Base-by-base conservation (phyloP, 2,888 invertebrate species). In the Sinelater perroti region DNA sequence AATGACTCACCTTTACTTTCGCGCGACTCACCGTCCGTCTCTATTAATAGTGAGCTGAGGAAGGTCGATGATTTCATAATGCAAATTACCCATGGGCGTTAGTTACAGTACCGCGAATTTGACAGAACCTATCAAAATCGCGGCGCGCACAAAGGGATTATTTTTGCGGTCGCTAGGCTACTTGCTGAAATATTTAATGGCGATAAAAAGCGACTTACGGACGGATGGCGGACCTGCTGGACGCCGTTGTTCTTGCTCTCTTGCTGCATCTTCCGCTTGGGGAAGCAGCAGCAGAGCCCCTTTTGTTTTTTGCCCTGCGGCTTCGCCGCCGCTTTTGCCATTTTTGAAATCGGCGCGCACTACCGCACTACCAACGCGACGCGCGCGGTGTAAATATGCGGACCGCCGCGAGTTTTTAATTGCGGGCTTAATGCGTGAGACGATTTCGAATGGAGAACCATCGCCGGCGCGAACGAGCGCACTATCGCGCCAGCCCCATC, bases 201-300 rank as follows among this genome's bases (percentile, higher is more conserved):
- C n/a, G n/a, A n/a, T n/a, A n/a, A n/a, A n/a, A n/a, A n/a, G n/a
- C n/a, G n/a, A n/a, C 40, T 44, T 44, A 44, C 44, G 4, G 28
- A 30, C 14, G 2, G 2, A 7, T n/a, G 44, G 10, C 16, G 28
- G 5, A 6, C 10, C 18, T 21, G 21, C 13, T 21, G 24, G 13
- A 10, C 24, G 26, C 24, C 14, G 16, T 14, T 40, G 11, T 8
- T 17, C 10, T 16, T 24, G 20, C n/a, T 53, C 18, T 51, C 54
- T 51, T 47, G 53, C n/a, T n/a, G 49, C 60, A 56, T 47, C 38
- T 14, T 18, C 24, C 26, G 49, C 45, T 45, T 60, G n/a, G 31
- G 49, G 53, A 60, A 52, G 30, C 56, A 55, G 26, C 59, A 44
- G 6, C 49, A 59, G 10, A 30, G 14, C 8, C 26, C 3, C 13